These are phyloP conservation scores for Stenichneumon culpator DNA, from an alignment of 2,888 invertebrate species.

Conservation along the genomic window DNA sequence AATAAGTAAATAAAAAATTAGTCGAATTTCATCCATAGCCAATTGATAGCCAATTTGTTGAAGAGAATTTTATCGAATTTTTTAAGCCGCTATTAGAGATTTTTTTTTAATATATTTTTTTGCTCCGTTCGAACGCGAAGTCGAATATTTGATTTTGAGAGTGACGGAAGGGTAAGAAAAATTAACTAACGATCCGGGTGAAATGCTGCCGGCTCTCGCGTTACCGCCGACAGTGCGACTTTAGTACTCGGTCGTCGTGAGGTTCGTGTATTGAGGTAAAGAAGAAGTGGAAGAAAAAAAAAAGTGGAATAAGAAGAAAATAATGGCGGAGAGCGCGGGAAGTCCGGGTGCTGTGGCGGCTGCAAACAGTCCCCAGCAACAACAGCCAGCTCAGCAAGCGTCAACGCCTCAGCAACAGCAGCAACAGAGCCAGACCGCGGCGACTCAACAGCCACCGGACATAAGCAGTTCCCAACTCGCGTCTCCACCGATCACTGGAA, in stretches of 20 bases:
- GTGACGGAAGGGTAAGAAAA: slow-evolving; percentile 33
- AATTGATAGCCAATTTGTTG: slow-evolving; percentile 57
- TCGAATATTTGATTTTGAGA: slow-evolving; percentile 8
- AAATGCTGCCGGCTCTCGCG: slow-evolving; percentile 49
- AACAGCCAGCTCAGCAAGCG: slow-evolving; percentile 75
- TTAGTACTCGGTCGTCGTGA: slow-evolving; percentile 17
- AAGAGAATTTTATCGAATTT: slow-evolving; percentile 16
- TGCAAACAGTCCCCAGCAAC: slow-evolving; percentile 81
- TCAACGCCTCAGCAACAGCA: slow-evolving; percentile 73
- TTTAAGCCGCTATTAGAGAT: not conserved
- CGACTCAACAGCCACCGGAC: slow-evolving; percentile 81
- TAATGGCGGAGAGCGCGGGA: slow-evolving; percentile 83
- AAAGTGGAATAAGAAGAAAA: slow-evolving; percentile 48
- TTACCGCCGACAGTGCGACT: slow-evolving; percentile 32
- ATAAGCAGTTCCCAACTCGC: slow-evolving; percentile 84
- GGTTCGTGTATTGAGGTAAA: slow-evolving; percentile 24
- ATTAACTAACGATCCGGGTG: slow-evolving; percentile 36
- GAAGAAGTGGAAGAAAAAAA: slow-evolving; percentile 15
- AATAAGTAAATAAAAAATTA: not conserved
- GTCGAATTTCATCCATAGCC: slow-evolving; percentile 24
- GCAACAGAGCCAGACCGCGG: slow-evolving; percentile 73
- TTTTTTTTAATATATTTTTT: slow-evolving; percentile 23
- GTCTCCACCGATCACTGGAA: slow-evolving; percentile 84
- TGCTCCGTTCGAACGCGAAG: not conserved
- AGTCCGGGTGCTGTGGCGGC: slow-evolving; percentile 79